Evolutionary conservation across 2,888 invertebrate genomes (phyloP).

Genomic region (Physocephala rufipes): DNA sequence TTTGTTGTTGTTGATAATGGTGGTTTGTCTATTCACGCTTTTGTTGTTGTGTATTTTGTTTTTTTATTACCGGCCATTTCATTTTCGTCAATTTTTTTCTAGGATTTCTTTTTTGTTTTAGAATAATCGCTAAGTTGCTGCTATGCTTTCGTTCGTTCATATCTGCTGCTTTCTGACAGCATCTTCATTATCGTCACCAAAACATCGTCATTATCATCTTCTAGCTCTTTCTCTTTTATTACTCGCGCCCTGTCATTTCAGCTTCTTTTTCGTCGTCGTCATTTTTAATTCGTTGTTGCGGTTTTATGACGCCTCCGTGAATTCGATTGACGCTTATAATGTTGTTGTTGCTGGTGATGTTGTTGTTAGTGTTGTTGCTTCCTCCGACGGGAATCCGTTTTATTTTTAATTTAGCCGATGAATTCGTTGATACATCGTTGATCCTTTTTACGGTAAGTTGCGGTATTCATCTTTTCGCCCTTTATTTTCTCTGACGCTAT

Average conservation of each 20-base stretch:
- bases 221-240: background rate
- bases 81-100: too few relatives aligned
- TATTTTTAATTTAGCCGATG: conserved; percentile 13
- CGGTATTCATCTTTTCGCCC: conserved; percentile 15
- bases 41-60: conserved; percentile 7
- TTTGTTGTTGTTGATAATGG: background rate
- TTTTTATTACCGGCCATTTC: conserved; percentile 7
- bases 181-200: background rate
- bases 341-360: background rate
- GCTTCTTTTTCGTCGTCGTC: conserved; percentile 26
- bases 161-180: background rate
- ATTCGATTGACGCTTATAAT: conserved; percentile 16
- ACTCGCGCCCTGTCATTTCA: background rate
- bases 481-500: conserved; percentile 10
- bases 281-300: conserved; percentile 31
- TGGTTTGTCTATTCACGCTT: background rate
- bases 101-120: background rate
- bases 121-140: too few relatives aligned
- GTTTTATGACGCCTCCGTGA: conserved; percentile 28
- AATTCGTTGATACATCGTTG: conserved; percentile 16
- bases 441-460: conserved; percentile 18
- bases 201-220: background rate
- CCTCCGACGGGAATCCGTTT: conserved; percentile 3
- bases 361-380: conserved; percentile 6
- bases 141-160: background rate